Evolutionary conservation across 2,888 invertebrate genomes (phyloP).

Genomic region (Sceliomorpha sp.): DNA sequence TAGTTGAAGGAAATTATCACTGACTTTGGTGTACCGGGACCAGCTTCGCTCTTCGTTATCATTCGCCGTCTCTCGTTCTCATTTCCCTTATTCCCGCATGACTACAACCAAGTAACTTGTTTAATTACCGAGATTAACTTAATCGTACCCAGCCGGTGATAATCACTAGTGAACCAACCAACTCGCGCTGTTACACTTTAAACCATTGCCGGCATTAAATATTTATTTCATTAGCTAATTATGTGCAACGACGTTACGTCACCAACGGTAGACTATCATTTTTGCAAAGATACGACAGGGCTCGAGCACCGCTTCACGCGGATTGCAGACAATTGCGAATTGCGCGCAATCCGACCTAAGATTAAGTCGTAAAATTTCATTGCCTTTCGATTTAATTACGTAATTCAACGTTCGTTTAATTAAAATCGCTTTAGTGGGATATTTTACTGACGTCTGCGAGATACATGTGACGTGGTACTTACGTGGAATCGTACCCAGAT

Average conservation of each 20-base stretch:
- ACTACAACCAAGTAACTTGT: constrained; percentile 73
- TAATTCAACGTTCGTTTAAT: too few relatives aligned
- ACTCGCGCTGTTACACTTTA: constrained; percentile 34
- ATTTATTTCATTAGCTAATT: constrained; percentile 36
- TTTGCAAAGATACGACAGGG: neutral
- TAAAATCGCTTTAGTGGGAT: too few relatives aligned
- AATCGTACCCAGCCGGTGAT: constrained; percentile 76
- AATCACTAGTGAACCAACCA: constrained; percentile 69
- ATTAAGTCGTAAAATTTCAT: too few relatives aligned
- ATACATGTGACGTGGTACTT: too few relatives aligned
- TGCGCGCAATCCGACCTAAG: too few relatives aligned
- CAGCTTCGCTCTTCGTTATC: constrained; percentile 53
- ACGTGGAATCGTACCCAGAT: neutral
- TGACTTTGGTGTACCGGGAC: constrained; percentile 59
- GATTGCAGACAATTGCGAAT: too few relatives aligned
- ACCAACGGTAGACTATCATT: neutral
- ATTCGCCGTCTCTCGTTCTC: constrained; percentile 54
- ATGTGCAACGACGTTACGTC: neutral
- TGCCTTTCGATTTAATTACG: too few relatives aligned
- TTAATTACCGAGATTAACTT: constrained; percentile 79
- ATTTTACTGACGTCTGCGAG: too few relatives aligned
- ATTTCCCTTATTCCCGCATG: constrained; percentile 69
- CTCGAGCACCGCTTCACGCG: too few relatives aligned
- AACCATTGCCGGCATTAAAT: constrained; percentile 35
- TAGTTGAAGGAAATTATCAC: constrained; percentile 76